These are phyloP conservation scores for Tachina lurida DNA, from an alignment of 2,888 invertebrate species.

Conservation along the genomic window DNA sequence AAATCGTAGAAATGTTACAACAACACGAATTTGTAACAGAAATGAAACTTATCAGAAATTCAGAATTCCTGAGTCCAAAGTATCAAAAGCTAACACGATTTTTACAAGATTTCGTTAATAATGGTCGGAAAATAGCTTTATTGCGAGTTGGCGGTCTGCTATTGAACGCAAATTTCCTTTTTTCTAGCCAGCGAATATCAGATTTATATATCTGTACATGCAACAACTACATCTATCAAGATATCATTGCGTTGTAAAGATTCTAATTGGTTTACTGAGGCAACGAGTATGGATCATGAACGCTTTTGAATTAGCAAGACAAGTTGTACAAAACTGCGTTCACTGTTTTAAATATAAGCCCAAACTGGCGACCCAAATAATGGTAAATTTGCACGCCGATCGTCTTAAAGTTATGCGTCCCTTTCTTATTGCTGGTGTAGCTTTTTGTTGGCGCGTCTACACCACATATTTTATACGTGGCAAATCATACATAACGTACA, in stretches of 20 bases:
- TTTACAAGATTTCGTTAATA: not conserved
- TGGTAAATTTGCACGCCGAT: constrained; percentile 63
- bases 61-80: constrained; percentile 9
- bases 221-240: not conserved
- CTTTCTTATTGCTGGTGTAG: constrained; percentile 11
- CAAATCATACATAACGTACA: too few relatives aligned
- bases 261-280: constrained; percentile 59
- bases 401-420: constrained; percentile 20
- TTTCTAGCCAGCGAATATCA: constrained; percentile 1
- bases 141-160: constrained; percentile 75
- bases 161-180: constrained; percentile 71
- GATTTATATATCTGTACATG: constrained; percentile 4
- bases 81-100: constrained; percentile 33
- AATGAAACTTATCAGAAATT: not conserved
- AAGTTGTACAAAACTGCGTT: constrained; percentile 54
- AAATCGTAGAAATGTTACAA: constrained; percentile 25
- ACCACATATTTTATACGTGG: too few relatives aligned
- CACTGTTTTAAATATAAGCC: constrained; percentile 50
- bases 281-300: constrained; percentile 55
- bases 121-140: not conserved
- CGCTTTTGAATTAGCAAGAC: constrained; percentile 38
- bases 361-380: constrained; percentile 58
- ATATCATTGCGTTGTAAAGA: constrained; percentile 41
- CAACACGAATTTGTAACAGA: not conserved
- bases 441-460: too few relatives aligned